Evolutionary conservation across 2,113 vertebrate genomes (phyloP).

Genomic region (Nycticorax nycticorax): DNA sequence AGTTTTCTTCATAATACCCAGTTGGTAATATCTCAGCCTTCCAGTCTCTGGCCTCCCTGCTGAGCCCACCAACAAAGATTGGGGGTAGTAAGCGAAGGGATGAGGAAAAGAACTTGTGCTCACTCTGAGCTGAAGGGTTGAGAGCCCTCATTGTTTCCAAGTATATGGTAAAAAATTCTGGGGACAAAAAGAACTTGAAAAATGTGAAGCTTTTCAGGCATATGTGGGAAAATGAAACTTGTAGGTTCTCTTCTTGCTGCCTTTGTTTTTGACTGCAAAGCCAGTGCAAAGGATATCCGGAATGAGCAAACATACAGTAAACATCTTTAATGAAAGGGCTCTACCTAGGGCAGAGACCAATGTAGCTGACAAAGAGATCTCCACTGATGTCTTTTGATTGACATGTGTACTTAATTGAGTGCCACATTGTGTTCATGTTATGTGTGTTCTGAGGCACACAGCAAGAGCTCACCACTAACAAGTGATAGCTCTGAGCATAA

Average conservation of each 20-base stretch:
- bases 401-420: constrained; percentile 56
- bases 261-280: constrained; percentile 10
- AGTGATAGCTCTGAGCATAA: constrained; percentile 39
- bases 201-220: neutral
- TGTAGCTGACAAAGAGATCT: constrained; percentile 22
- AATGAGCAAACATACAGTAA: constrained; percentile 14
- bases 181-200: neutral
- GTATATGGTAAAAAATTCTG: neutral
- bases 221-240: neutral
- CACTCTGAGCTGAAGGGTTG: neutral
- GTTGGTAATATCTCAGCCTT: neutral
- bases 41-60: neutral
- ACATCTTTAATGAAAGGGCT: constrained; percentile 12
- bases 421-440: constrained; percentile 36
- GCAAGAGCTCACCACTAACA: constrained; percentile 24
- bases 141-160: neutral
- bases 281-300: neutral
- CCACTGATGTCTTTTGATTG: constrained; percentile 35
- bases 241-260: neutral
- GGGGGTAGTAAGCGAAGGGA: neutral
- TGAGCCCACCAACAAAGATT: neutral
- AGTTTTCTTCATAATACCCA: neutral
- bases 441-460: constrained; percentile 30
- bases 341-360: neutral
- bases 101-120: neutral